Conservation (phyloP, 2,888 invertebrate species). For the Diogma glabrata region DNA sequence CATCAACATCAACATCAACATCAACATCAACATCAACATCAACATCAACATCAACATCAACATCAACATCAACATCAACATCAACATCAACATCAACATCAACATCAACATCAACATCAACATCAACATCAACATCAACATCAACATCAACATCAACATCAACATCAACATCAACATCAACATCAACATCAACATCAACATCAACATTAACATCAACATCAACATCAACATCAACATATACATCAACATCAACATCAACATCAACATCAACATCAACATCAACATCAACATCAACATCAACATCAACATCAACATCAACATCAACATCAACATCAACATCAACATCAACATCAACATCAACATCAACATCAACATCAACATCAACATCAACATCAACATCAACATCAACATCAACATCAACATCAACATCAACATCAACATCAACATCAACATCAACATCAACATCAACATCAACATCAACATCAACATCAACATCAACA, state of each 20-base stretch:
- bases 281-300: conserved; percentile 12
- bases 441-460: conserved; percentile 6
- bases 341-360: conserved; percentile 12
- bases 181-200: conserved; percentile 12
- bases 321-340: conserved; percentile 6
- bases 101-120: conserved; percentile 12
- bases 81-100: conserved; percentile 12
- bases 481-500: conserved; percentile 12
- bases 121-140: conserved; percentile 12
- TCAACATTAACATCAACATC: too few species aligned
- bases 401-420: conserved; percentile 12
- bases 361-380: conserved; percentile 12
- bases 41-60: conserved; percentile 12
- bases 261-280: conserved; percentile 12
- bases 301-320: conserved; percentile 12
- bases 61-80: conserved; percentile 12
- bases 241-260: conserved; percentile 12
- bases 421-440: conserved; percentile 12
- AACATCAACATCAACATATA: too few species aligned
- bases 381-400: conserved; percentile 12
- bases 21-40: conserved; percentile 12
- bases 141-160: conserved; percentile 12
- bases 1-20: conserved; percentile 11
- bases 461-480: conserved; percentile 12
- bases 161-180: conserved; percentile 12